These are phyloP conservation scores for Rhynchotus rufescens DNA, from an alignment of 2,797 vertebrate species.

Conservation along the genomic window DNA sequence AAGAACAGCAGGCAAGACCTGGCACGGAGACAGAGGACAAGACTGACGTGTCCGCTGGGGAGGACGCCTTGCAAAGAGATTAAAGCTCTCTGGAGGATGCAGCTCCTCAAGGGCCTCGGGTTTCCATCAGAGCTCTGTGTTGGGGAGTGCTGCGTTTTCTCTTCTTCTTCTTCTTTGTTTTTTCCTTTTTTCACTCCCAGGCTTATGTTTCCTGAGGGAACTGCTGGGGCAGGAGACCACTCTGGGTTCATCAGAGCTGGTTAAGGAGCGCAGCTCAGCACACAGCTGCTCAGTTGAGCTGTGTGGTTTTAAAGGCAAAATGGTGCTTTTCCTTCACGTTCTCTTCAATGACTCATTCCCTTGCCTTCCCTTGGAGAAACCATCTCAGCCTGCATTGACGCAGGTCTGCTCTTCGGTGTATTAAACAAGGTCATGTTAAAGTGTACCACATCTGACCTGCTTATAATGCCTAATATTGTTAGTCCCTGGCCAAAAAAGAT, in stretches of 20 bases:
- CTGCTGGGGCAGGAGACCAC: not conserved
- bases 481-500: not conserved
- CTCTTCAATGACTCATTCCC: too few species aligned
- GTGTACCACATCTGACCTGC: not conserved
- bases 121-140: not conserved
- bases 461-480: not conserved
- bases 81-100: not conserved
- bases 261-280: not conserved
- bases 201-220: not conserved
- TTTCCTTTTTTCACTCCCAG: not conserved
- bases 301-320: not conserved
- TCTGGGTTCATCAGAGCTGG: not conserved
- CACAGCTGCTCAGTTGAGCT: not conserved
- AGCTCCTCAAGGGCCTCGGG: not conserved
- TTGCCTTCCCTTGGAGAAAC: too few species aligned
- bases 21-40: not conserved
- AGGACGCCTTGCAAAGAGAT: not conserved
- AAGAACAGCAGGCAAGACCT: not conserved
- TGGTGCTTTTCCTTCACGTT: too few species aligned
- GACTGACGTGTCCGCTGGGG: not conserved
- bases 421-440: not conserved
- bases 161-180: too few species aligned
- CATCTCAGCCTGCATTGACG: too few species aligned
- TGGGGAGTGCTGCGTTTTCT: not conserved
- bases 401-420: not conserved